These are phyloP conservation scores for Mesitornis unicolor DNA, from an alignment of 2,113 vertebrate genomes.

Conservation along the genomic window DNA sequence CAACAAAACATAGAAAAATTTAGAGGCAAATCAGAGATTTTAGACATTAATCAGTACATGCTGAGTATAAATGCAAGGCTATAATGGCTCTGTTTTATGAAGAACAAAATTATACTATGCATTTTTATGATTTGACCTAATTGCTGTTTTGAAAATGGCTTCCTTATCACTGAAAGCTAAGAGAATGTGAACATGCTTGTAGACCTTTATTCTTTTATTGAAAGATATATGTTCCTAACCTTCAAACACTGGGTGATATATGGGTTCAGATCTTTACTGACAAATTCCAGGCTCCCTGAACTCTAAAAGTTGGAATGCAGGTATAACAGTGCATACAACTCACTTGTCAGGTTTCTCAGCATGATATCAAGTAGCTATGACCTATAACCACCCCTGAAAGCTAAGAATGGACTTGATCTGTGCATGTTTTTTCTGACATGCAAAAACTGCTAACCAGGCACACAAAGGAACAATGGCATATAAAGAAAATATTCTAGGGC, in stretches of 20 bases:
- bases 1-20: neutral
- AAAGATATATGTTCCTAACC: slow-evolving; percentile 61
- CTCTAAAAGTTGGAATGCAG: slow-evolving; percentile 31
- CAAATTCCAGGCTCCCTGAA: slow-evolving; percentile 33
- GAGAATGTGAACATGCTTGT: slow-evolving; percentile 1
- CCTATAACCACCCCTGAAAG: slow-evolving; percentile 12
- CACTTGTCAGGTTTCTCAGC: slow-evolving; percentile 20
- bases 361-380: slow-evolving; percentile 22
- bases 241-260: slow-evolving; percentile 47
- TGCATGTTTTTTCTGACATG: neutral
- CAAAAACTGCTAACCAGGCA: slow-evolving; percentile 7
- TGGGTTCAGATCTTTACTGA: slow-evolving; percentile 10
- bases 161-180: slow-evolving; percentile 22
- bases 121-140: slow-evolving; percentile 31
- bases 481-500: slow-evolving; percentile 18
- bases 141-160: slow-evolving; percentile 49
- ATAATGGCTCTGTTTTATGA: neutral
- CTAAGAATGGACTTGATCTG: slow-evolving; percentile 31
- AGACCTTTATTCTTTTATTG: slow-evolving; percentile 53
- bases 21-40: neutral
- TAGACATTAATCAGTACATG: neutral
- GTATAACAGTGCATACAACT: neutral
- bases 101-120: neutral
- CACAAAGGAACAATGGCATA: neutral
- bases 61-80: neutral